A percentile compares a stretch with the other conserved stretches of the same genome.
Conservation (phyloP, 2,888 invertebrate species). For the Cephus runcator region DNA sequence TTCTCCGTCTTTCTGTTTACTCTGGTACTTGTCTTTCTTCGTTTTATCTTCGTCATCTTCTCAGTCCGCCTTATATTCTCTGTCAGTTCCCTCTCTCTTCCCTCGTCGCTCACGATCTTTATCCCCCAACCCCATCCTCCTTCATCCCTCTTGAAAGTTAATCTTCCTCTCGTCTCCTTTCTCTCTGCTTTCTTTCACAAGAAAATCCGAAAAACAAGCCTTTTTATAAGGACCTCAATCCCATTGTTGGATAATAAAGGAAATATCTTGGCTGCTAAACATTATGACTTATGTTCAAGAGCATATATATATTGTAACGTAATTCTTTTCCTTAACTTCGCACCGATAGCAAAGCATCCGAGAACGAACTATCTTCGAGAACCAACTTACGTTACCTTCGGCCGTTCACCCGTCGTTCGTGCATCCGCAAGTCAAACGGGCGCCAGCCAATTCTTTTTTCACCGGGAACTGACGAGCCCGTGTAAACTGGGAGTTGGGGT, state of each 20-base stretch:
- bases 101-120: not conserved
- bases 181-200: slow-evolving; percentile 13
- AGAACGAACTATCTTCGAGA: no score
- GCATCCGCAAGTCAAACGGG: no score
- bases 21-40: slow-evolving; percentile 14
- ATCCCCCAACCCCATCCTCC: not conserved
- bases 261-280: not conserved
- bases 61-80: not conserved
- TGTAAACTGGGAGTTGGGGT: no score
- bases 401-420: no score
- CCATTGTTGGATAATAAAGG: not conserved
- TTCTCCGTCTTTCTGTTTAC: slow-evolving; percentile 31
- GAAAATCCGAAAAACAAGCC: not conserved
- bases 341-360: no score
- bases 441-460: no score
- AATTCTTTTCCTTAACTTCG: no score
- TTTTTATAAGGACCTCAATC: not conserved
- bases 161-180: slow-evolving; percentile 7
- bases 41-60: slow-evolving; percentile 4
- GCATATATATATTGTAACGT: no score
- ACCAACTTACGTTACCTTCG: no score
- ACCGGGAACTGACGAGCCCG: no score
- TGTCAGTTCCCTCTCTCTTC: not conserved
- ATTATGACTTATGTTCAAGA: not conserved
- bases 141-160: not conserved